Base-by-base conservation (phyloP, 2,113 vertebrate genomes). In the Xenus cinereus region DNA sequence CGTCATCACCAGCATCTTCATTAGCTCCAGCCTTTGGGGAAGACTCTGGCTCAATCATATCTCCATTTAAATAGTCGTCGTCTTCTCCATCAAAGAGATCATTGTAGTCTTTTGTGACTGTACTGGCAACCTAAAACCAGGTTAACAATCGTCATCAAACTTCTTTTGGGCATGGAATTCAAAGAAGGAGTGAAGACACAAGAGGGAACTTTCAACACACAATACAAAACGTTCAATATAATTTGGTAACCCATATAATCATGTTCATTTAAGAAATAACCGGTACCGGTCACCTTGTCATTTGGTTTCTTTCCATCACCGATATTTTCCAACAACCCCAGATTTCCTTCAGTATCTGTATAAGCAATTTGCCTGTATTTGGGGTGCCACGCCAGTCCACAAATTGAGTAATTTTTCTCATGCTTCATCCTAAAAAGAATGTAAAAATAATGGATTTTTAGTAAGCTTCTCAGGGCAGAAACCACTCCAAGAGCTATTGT, bases 81-180 rank as follows among this genome's bases (percentile, higher is more conserved):
- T 99, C 98, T 3, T 99, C 99, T 12, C 98, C 99, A 68, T 99
- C 99, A 92, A 99, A 99, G 87, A 99, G 98, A 75, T 98, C 98
- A 1, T 98, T 97, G 19, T 99, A 99, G 89, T 98, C 98, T 56
- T 98, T 98, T 80, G 97, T 69, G 30, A 84, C 92, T 63, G 93
- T 43, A 75, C 51, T 66, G 41, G 92, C 76, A 21, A 85, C 97
- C 98, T 98, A 64, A 96, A 95, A 89, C 4, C 96, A 96, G 45
- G 66, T 54, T 1, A 91, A 69, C 17, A 80, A 21, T 64, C 22
- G 80, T 78, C 45, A 63, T 12, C 37, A 8, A 77, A 8, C n/a
- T 50, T 48, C 43, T n/a, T 86, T 7, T 30, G 74, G 33, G 26
- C 45, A 11, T 2, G 14, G 56, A 41, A 67, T 39, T 67, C 41